Evolutionary conservation across 2,888 invertebrate species (phyloP), one percentile per base, ranked within the genome.

Genomic region (Cephus spinipes): DNA sequence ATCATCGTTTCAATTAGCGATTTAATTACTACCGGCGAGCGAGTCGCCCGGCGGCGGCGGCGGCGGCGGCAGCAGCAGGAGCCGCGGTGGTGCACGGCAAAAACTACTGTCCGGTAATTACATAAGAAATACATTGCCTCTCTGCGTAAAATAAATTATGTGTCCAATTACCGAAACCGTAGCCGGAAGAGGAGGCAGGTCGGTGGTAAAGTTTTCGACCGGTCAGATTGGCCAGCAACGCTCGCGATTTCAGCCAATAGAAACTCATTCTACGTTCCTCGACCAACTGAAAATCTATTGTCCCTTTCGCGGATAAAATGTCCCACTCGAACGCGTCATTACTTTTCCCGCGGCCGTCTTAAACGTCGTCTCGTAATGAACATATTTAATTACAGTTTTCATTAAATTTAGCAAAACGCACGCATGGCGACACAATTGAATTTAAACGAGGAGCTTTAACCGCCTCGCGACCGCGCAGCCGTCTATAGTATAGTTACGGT

Each of bases 371-470:
- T 77, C 82, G 80, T 83, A 85, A 86, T 81, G 83, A 83, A 84
- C 85, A 83, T 82, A 85, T 85, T 85, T 83, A 85, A 87, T 86
- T 86, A 86, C 79, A 82, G 81, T 81, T 85, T 86, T 85, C 83
- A 85, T 87, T 85, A 85, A 85, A 86, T 81, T 81, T 81, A 69
- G 79, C 76, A 79, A 80, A 82, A 82, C 80, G 80, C 82, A 75
- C 55, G 36, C 78, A 74, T 34, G 34, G 73, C 68, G 73, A 40
- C 74, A 69, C 75, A 77, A 77, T 79, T 77, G 76, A 80, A 81
- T 82, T 79, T 40, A 40, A 40, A 40, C 40, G 6, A 15, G 40
- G 23, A 6, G 40, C 40, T 40, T 40, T 40, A 40, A 40, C 40
- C 40, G 15, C 40, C 15, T 40, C 40, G 40, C 23, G 40, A 40